Conservation (phyloP, 2,797 vertebrate species). For the Mareca strepera region DNA sequence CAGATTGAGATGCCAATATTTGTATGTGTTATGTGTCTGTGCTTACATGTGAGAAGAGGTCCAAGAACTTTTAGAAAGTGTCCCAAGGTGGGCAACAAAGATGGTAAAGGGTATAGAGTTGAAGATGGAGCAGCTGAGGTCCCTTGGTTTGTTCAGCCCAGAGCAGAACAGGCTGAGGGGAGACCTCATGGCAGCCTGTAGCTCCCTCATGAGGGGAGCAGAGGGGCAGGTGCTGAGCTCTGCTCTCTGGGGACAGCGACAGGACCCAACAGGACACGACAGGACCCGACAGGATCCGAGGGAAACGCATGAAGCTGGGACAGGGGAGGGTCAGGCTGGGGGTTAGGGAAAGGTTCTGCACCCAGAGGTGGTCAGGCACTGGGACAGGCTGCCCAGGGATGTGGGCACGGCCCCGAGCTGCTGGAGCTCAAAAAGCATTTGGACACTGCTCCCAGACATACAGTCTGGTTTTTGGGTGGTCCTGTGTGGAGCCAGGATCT, state of each 20-base stretch:
- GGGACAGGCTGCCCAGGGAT: background rate
- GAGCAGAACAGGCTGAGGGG: background rate
- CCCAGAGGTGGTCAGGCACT: background rate
- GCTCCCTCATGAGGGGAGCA: background rate
- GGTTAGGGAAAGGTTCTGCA: background rate
- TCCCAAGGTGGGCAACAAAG: background rate
- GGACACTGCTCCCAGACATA: background rate
- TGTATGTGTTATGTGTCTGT: rapidly evolving
- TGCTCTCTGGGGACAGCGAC: background rate
- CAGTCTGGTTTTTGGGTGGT: background rate
- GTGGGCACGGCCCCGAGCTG: background rate
- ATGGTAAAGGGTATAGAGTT: background rate
- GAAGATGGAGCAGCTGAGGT: background rate
- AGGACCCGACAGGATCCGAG: no score
- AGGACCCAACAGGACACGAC: no score
- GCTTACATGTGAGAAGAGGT: background rate
- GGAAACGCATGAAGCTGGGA: no score
- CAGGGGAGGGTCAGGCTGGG: no score
- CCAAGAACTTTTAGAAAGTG: background rate
- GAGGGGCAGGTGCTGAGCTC: background rate
- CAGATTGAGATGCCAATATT: background rate
- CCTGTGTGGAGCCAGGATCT: background rate
- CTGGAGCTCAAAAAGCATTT: background rate
- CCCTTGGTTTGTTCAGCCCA: no score
- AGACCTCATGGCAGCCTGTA: background rate